phyloP scores from a whole-genome alignment of 2,888 invertebrate genomes.

The Oxyteleia sp. region DNA sequence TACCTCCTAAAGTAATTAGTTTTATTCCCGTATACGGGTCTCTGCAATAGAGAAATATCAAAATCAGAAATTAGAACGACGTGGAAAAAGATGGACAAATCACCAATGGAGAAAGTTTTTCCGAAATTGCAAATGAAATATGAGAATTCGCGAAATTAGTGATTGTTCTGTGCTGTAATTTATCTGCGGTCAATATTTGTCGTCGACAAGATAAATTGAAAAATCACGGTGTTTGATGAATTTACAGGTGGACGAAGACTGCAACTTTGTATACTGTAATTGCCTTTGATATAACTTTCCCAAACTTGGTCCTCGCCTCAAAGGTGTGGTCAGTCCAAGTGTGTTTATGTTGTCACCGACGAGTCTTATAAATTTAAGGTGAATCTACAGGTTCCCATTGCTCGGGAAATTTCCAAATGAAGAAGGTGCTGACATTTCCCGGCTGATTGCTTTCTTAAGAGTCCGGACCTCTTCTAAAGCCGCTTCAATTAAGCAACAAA shows the following conservation, averaged over 20 bases:
- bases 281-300: slow-evolving; percentile 46
- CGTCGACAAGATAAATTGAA: no score
- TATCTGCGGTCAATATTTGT: no score
- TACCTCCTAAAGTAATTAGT: slow-evolving; percentile 41
- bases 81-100: neutral
- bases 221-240: neutral
- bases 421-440: slow-evolving; percentile 39
- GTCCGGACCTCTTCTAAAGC: slow-evolving; percentile 11
- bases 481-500: slow-evolving; percentile 30
- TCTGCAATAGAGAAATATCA: slow-evolving; percentile 1
- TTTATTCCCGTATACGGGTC: slow-evolving; percentile 48
- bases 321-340: slow-evolving; percentile 32
- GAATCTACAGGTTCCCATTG: slow-evolving; percentile 28
- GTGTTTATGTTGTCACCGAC: slow-evolving; percentile 29
- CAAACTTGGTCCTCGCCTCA: slow-evolving; percentile 20
- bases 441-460: slow-evolving; percentile 37
- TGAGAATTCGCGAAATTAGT: neutral
- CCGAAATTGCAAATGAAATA: neutral
- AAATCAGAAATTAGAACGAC: neutral
- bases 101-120: neutral
- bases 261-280: slow-evolving; percentile 28
- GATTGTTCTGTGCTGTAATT: no score
- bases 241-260: slow-evolving; percentile 5
- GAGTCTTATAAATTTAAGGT: slow-evolving; percentile 40
- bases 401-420: slow-evolving; percentile 29